Percentiles rank a stretch among this genome's conserved stretches.
Conservation (phyloP, 2,113 vertebrate species). For the Corythornis madagascariensis region DNA sequence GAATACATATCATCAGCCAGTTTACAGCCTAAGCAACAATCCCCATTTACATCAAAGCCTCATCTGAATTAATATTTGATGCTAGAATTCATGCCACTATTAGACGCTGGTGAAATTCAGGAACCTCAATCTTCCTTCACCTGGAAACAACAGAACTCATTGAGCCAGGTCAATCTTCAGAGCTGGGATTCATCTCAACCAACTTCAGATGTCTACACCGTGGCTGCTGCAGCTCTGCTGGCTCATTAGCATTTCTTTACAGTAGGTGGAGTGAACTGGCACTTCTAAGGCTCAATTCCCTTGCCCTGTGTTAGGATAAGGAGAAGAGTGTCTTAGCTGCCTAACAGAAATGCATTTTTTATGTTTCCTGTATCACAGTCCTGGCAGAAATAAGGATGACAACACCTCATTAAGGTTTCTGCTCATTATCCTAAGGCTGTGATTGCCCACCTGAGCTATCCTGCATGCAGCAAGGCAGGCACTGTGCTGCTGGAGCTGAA, state of each 20-base stretch:
- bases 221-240: background rate
- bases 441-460: background rate
- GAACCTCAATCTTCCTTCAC: background rate
- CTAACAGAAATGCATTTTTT: background rate
- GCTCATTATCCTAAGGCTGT: background rate
- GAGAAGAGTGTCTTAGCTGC: background rate
- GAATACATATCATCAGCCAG: constrained; percentile 15
- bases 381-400: background rate
- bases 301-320: background rate
- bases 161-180: background rate
- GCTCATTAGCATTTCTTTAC: background rate
- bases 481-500: background rate
- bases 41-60: constrained; percentile 24
- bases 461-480: background rate
- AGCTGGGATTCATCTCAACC: background rate
- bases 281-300: background rate
- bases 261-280: background rate
- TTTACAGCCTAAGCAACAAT: constrained; percentile 29
- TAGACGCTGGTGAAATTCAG: background rate
- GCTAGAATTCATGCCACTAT: background rate
- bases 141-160: background rate
- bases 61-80: constrained; percentile 35
- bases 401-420: background rate
- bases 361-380: background rate
- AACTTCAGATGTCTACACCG: background rate